Conservation (phyloP, 2,797 vertebrate genomes). For the Gobio occitaniae region DNA sequence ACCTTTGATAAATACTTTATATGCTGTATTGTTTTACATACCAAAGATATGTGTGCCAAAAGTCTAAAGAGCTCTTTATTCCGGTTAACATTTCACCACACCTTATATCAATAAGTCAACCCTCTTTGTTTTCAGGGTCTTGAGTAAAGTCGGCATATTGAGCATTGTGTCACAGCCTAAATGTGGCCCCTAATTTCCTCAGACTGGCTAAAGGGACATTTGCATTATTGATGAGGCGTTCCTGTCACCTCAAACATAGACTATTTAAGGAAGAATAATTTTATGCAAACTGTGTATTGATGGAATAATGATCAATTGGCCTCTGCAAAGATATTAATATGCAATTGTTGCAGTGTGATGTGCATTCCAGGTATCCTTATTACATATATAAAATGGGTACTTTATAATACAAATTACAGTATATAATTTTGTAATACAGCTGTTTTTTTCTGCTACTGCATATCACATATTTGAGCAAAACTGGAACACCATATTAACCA, state of each 20-base stretch:
- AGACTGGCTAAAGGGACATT: conserved; percentile 90
- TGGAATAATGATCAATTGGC: conserved; percentile 90
- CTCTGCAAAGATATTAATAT: conserved; percentile 91
- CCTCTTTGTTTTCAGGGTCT: conserved; percentile 54
- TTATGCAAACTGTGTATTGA: conserved; percentile 96
- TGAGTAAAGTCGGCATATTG: conserved; percentile 71
- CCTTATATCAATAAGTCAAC: conserved; percentile 4
- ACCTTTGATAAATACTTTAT: not conserved
- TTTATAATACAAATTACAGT: not conserved
- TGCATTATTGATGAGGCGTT: conserved; percentile 97
- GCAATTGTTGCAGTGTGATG: conserved; percentile 88
- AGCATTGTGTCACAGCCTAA: conserved; percentile 77
- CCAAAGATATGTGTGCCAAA: not conserved
- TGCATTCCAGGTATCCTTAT: conserved; percentile 87
- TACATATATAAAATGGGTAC: not conserved
- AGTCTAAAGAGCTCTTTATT: not conserved
- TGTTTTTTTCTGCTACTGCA: not conserved
- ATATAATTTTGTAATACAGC: not conserved
- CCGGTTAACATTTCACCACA: not conserved
- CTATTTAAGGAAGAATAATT: conserved; percentile 93
- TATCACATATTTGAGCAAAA: not conserved
- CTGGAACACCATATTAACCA: not conserved
- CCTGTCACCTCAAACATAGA: conserved; percentile 93
- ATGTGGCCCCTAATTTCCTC: conserved; percentile 87
- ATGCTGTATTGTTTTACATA: not conserved